A percentile compares a stretch with the other conserved stretches of the same genome.
These are phyloP conservation scores for Brenthis daphne DNA, from an alignment of 2,888 invertebrate species.

Conservation along the genomic window DNA sequence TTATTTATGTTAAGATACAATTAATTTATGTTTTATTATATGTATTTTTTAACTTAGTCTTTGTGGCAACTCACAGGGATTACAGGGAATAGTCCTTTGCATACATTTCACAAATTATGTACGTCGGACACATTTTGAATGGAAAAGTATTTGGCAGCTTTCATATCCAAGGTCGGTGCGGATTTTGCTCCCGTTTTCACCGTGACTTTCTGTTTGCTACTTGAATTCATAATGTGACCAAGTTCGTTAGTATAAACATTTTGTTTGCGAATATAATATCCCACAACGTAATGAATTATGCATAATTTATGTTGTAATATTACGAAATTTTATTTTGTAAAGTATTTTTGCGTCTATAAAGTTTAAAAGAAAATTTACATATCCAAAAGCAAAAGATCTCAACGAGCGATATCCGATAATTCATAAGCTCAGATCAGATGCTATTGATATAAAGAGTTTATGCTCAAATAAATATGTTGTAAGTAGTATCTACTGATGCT, in stretches of 20 bases:
- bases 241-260: conserved; percentile 26
- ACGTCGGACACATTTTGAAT: conserved; percentile 33
- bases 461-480: not conserved
- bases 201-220: conserved; percentile 55
- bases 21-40: not conserved
- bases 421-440: too few relatives aligned
- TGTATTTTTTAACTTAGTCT: not conserved
- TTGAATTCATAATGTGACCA: conserved; percentile 39
- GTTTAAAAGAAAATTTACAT: conserved; percentile 4
- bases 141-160: conserved; percentile 55
- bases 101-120: conserved; percentile 31
- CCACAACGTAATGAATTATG: conserved; percentile 26
- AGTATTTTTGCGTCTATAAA: conserved; percentile 32
- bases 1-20: not conserved
- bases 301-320: conserved; percentile 40
- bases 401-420: conserved; percentile 50
- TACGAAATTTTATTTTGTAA: conserved; percentile 40
- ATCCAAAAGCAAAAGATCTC: conserved; percentile 63
- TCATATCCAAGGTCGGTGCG: conserved; percentile 51
- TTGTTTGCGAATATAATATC: conserved; percentile 24
- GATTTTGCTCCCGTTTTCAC: conserved; percentile 59
- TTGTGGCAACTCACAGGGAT: conserved; percentile 2
- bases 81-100: conserved; percentile 24
- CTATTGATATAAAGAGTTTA: conserved; percentile 32
- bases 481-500: not conserved